phyloP scores from a whole-genome alignment of 2,888 invertebrate genomes.

The Hartigia nigra region DNA sequence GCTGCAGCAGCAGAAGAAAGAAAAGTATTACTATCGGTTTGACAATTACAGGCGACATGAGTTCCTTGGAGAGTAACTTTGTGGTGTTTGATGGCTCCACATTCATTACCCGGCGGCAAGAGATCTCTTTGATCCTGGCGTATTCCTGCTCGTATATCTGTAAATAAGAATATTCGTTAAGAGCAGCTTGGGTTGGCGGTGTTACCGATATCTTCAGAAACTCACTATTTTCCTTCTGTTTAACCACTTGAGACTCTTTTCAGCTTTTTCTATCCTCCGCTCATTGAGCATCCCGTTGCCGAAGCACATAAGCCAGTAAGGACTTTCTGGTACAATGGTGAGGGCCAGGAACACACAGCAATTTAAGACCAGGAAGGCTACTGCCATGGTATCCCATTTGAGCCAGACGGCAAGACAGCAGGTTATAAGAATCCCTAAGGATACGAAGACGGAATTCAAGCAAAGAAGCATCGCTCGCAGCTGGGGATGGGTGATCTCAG shows the following conservation, averaged over 20 bases:
- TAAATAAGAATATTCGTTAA: slow-evolving; percentile 2
- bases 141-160: slow-evolving; percentile 50
- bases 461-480: slow-evolving; percentile 70
- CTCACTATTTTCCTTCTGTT: slow-evolving; percentile 64
- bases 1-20: slow-evolving; percentile 69
- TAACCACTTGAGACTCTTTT: slow-evolving; percentile 65
- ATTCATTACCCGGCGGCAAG: slow-evolving; percentile 26
- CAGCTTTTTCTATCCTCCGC: slow-evolving; percentile 46
- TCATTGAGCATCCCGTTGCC: slow-evolving; percentile 47
- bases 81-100: slow-evolving; percentile 28
- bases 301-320: slow-evolving; percentile 70
- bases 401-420: slow-evolving; percentile 67
- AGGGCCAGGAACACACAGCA: slow-evolving; percentile 58
- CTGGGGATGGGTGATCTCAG: slow-evolving; percentile 70
- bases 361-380: slow-evolving; percentile 63
- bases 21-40: slow-evolving; percentile 68
- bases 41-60: slow-evolving; percentile 62
- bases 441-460: slow-evolving; percentile 71
- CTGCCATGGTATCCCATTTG: slow-evolving; percentile 68
- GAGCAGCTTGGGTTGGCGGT: not conserved
- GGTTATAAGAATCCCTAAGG: slow-evolving; percentile 70
- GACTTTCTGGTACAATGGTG: slow-evolving; percentile 69
- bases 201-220: not conserved
- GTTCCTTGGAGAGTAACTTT: slow-evolving; percentile 37
- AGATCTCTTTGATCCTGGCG: slow-evolving; percentile 40